These are phyloP conservation scores for Muricea muricata DNA, from an alignment of 92 coral and sea anemone genomes.

Conservation along the genomic window DNA sequence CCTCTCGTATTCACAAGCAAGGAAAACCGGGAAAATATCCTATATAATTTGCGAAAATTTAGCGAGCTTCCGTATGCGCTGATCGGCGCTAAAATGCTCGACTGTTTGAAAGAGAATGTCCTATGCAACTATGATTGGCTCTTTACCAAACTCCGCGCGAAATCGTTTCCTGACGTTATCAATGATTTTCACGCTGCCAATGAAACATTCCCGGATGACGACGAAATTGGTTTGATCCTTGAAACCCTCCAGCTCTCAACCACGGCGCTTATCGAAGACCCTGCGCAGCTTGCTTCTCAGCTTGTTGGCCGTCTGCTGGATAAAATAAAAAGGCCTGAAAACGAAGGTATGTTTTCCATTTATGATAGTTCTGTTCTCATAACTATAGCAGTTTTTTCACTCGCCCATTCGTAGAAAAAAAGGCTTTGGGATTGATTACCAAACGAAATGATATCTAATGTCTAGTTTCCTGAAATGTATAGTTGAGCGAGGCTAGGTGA, in stretches of 20 bases:
- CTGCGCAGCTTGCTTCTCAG: conserved; percentile 7
- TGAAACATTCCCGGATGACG: conserved; percentile 61
- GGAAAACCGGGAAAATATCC: conserved; percentile 49
- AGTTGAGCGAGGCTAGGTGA: too few relatives aligned
- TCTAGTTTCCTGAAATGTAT: too few relatives aligned
- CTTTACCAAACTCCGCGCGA: conserved; percentile 74
- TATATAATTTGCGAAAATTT: conserved; percentile 76
- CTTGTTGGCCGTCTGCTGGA: conserved; percentile 2
- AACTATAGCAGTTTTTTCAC: too few relatives aligned
- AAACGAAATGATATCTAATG: too few relatives aligned
- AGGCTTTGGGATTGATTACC: too few relatives aligned
- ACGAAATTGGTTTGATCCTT: not conserved
- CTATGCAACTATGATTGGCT: conserved; percentile 88
- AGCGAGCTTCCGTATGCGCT: conserved; percentile 82
- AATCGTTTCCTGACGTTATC: conserved; percentile 79
- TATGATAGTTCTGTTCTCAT: too few relatives aligned
- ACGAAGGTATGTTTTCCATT: not conserved
- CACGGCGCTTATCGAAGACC: not conserved
- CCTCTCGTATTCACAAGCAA: conserved; percentile 62
- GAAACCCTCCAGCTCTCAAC: not conserved
- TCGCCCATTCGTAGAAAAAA: too few relatives aligned
- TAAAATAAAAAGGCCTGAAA: not conserved
- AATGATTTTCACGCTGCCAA: conserved; percentile 84
- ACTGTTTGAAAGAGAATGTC: conserved; percentile 69
- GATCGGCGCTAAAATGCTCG: conserved; percentile 72